phyloP scores from a whole-genome alignment of 1,140 invertebrate genomes.

The Leptinotarsa defecta region DNA sequence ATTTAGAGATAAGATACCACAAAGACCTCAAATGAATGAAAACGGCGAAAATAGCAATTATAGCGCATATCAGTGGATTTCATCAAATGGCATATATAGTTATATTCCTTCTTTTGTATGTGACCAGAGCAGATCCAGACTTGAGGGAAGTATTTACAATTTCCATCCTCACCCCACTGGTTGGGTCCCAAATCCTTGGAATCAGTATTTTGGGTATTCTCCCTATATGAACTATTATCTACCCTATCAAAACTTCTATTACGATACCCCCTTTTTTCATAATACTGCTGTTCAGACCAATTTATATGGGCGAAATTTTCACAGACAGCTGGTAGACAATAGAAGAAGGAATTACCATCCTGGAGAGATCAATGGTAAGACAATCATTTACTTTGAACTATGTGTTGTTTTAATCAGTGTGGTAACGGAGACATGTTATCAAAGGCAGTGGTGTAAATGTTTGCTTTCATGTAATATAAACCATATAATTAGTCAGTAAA shows the following conservation, averaged over 20 bases:
- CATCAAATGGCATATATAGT: neutral
- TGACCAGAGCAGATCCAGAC: neutral
- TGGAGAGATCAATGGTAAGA: neutral
- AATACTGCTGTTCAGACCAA: neutral
- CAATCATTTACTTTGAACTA: neutral
- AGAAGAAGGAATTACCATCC: neutral
- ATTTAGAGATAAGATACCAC: neutral
- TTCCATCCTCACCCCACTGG: neutral
- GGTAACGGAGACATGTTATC: neutral
- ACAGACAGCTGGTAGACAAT: neutral
- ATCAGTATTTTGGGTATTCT: neutral
- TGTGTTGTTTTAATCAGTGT: neutral
- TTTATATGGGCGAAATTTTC: slow-evolving; percentile 1
- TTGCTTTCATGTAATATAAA: neutral
- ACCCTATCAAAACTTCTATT: neutral
- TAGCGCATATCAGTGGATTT: neutral
- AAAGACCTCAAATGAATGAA: neutral
- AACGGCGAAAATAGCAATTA: neutral
- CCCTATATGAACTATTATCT: neutral
- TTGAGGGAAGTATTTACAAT: neutral
- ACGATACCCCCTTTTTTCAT: neutral
- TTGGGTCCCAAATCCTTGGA: neutral
- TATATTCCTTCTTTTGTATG: neutral
- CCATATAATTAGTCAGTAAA: neutral
- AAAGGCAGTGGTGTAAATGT: neutral